Conservation (phyloP, 2,888 invertebrate species). For the Latheticus oryzae region DNA sequence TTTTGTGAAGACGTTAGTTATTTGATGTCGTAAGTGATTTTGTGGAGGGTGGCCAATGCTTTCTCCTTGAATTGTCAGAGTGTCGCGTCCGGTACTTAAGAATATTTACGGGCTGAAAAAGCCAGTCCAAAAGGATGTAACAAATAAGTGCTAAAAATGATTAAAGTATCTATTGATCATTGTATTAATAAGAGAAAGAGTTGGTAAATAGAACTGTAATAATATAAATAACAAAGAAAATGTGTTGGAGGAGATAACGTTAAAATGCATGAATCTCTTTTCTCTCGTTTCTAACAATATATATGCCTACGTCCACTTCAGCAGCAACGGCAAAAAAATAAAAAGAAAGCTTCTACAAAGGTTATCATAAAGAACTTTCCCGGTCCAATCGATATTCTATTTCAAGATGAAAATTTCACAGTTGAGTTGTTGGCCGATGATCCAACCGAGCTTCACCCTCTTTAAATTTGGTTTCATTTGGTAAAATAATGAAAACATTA, state of each 20-base stretch:
- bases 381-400: constrained; percentile 46
- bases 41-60: constrained; percentile 46
- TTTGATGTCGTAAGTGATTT: constrained; percentile 53
- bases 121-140: too few species aligned
- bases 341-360: constrained; percentile 40
- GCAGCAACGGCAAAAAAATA: constrained; percentile 29
- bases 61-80: constrained; percentile 56
- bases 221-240: constrained; percentile 43
- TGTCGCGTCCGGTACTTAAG: constrained; percentile 64
- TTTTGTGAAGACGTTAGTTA: constrained; percentile 52
- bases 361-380: constrained; percentile 49
- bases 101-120: constrained; percentile 59
- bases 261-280: constrained; percentile 44
- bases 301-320: constrained; percentile 38
- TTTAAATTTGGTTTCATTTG: constrained; percentile 39
- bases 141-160: too few species aligned
- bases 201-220: constrained; percentile 34
- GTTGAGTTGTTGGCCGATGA: constrained; percentile 42
- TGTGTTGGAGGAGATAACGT: constrained; percentile 41
- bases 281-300: constrained; percentile 26
- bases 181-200: too few species aligned
- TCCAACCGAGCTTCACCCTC: constrained; percentile 36
- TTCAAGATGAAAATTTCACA: constrained; percentile 48
- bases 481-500: constrained; percentile 31
- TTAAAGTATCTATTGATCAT: too few species aligned